phyloP scores from a whole-genome alignment of 2,888 invertebrate genomes.

The Rotaria magnacalcarata region DNA sequence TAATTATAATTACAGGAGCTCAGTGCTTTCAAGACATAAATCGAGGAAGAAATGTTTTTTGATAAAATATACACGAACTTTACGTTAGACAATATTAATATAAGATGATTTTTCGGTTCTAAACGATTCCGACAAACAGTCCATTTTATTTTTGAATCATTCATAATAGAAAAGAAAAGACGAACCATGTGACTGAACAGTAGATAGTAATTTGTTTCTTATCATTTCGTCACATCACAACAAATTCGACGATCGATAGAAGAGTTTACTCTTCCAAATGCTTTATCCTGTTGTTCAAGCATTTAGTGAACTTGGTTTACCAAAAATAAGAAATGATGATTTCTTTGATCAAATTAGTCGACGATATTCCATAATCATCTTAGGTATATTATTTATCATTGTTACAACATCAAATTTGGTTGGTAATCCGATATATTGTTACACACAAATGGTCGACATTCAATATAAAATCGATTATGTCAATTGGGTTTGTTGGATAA shows the following conservation, averaged over 20 bases:
- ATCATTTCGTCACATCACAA: not conserved
- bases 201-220: not conserved
- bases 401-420: slow-evolving; percentile 41
- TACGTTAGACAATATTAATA: too few relatives aligned
- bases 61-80: too few relatives aligned
- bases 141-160: too few relatives aligned
- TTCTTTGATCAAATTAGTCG: slow-evolving; percentile 39
- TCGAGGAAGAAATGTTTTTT: too few relatives aligned
- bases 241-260: not conserved
- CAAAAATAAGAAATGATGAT: slow-evolving; percentile 38
- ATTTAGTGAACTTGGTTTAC: not conserved
- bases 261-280: not conserved
- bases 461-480: slow-evolving; percentile 28
- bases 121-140: too few relatives aligned
- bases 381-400: slow-evolving; percentile 19
- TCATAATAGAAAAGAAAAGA: not conserved
- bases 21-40: too few relatives aligned
- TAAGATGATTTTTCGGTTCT: too few relatives aligned
- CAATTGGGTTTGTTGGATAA: slow-evolving; percentile 45
- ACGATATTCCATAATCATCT: slow-evolving; percentile 25
- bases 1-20: too few relatives aligned
- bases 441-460: slow-evolving; percentile 33
- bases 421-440: slow-evolving; percentile 40
- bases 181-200: not conserved
- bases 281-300: not conserved